Evolutionary conservation across 2,888 invertebrate species (phyloP), one percentile per base, ranked within the genome.

Genomic region (Polydrusus pterygomalis): DNA sequence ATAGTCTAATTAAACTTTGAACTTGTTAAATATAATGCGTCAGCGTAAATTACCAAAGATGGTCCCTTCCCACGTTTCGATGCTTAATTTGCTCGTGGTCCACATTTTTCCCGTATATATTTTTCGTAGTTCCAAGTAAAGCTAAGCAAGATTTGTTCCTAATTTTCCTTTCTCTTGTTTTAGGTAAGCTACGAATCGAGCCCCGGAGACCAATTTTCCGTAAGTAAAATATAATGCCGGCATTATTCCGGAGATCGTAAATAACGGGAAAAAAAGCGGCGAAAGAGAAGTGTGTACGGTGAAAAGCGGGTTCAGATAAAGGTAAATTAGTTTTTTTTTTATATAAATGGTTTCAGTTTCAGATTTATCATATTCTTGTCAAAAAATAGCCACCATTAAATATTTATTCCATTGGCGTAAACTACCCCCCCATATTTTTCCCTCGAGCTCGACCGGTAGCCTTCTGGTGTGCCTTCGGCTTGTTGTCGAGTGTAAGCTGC

Each of bases 201-300:
- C 75, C 64, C 75, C 6, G 49, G 70, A 64, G 75, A 75, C 75
- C 75, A 75, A 75, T 75, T 75, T 75, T 38, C 70, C 51, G 75
- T 75, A 75, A 75, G 75, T 75, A 75, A 75, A 75, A 75, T 75
- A 75, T 75, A 75, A 75, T 75, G 75, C 70, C 51, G 40, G 70
- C 64, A 75, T 75, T 75, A 75, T 70, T 75, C 47, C 25, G 56
- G 6, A 49, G 65, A 75, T 65, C 70, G 75, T 75, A 75, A 70
- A 75, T 74, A 68, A 74, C 68, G 8, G 54, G 45, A 54, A 68
- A 74, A 74, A 74, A 51, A 18, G 43, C 25, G 62, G 62, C 34
- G 56, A 38, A 62, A 25, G 38, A 18, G 30, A 18, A 62, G 65
- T 72, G 30, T 49, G 38, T 30, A 49, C 63, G 18, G 25, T 51